These are phyloP conservation scores for Pitangus sulphuratus DNA, from an alignment of 2,797 vertebrate species.

Conservation along the genomic window DNA sequence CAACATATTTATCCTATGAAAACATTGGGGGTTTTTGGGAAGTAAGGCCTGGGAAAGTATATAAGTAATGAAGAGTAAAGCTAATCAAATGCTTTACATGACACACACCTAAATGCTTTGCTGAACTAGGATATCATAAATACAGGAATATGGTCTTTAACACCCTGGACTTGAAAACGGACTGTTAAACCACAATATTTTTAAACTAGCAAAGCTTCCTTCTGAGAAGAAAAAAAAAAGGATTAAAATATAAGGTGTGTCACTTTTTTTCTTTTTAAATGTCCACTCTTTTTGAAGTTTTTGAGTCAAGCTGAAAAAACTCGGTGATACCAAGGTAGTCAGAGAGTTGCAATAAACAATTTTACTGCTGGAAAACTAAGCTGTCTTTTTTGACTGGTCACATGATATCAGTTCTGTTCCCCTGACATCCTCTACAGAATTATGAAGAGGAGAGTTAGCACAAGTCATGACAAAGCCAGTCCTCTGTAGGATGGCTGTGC, in stretches of 20 bases:
- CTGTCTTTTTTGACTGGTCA: not conserved
- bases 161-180: not conserved
- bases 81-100: not conserved
- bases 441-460: not conserved
- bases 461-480: not conserved
- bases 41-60: not conserved
- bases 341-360: not conserved
- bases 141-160: not conserved
- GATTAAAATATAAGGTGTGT: not conserved
- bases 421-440: not conserved
- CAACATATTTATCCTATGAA: not conserved
- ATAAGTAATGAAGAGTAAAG: not conserved
- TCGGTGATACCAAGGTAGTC: not conserved
- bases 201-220: not conserved
- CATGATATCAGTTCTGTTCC: not conserved
- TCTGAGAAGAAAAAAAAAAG: not conserved
- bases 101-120: not conserved
- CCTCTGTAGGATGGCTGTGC: accelerated
- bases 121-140: not conserved
- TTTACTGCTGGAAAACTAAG: not conserved
- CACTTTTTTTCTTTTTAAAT: not conserved
- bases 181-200: not conserved
- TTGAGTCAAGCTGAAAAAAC: not conserved
- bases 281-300: not conserved
- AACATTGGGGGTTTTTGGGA: not conserved